These are phyloP conservation scores for Stictocephala bisonia DNA, from an alignment of 2,888 invertebrate species.

Conservation along the genomic window DNA sequence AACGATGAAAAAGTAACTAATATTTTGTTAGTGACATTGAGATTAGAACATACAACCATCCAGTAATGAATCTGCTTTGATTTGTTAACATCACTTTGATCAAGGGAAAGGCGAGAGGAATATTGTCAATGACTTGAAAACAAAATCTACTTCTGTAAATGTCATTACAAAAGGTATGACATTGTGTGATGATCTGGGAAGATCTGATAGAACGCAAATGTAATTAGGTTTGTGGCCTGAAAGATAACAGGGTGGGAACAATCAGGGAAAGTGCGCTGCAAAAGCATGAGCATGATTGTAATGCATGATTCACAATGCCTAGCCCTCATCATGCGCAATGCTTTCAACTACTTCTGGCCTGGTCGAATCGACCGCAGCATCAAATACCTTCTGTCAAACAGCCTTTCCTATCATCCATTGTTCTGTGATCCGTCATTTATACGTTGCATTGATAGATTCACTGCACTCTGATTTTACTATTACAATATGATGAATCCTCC, in stretches of 20 bases:
- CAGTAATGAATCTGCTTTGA: too few species aligned
- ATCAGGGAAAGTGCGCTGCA: conserved; percentile 34
- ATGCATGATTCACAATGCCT: conserved; percentile 29
- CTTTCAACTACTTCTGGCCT: conserved; percentile 36
- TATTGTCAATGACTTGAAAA: too few species aligned
- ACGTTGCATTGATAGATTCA: not conserved
- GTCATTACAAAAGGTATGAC: not conserved
- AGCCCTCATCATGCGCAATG: conserved; percentile 27
- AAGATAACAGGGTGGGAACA: conserved; percentile 37
- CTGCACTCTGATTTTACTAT: too few species aligned
- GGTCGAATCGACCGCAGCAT: conserved; percentile 21
- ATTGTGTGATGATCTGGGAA: conserved; percentile 21
- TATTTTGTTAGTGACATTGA: too few species aligned
- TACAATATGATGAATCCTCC: too few species aligned
- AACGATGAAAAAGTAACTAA: too few species aligned
- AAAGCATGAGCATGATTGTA: conserved; percentile 27
- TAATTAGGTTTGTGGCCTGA: conserved; percentile 37
- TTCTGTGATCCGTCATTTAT: conserved; percentile 5
- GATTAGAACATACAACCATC: too few species aligned
- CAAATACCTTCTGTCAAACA: conserved; percentile 34
- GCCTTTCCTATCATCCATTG: conserved; percentile 33
- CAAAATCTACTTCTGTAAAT: conserved; percentile 21
- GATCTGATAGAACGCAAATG: conserved; percentile 19
- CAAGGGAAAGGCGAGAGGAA: too few species aligned
- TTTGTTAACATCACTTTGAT: too few species aligned